Conservation (phyloP, 2,888 invertebrate genomes). For the Vandiemenella viatica region DNA sequence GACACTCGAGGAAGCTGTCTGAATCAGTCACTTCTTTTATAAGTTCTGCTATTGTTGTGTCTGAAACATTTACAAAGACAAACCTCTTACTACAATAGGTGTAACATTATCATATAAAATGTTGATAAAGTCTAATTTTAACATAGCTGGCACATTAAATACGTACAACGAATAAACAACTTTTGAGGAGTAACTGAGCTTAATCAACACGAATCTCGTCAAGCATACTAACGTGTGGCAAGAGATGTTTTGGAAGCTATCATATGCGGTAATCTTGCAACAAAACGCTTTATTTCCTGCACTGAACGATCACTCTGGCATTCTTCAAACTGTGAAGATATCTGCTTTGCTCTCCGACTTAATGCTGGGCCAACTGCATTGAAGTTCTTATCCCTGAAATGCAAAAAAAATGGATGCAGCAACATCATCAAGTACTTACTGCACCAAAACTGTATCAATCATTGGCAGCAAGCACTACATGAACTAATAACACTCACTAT, state of each 20-base stretch:
- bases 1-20: slow-evolving; percentile 59
- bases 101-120: background rate
- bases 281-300: slow-evolving; percentile 89
- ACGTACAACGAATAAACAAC: background rate
- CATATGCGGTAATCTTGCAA: slow-evolving; percentile 74
- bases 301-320: slow-evolving; percentile 74
- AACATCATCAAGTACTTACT: background rate
- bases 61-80: slow-evolving; percentile 32
- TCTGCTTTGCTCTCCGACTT: slow-evolving; percentile 71
- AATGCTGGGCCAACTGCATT: slow-evolving; percentile 76
- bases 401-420: too few species aligned
- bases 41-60: slow-evolving; percentile 86
- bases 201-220: too few species aligned
- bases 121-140: background rate
- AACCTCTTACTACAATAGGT: too few species aligned
- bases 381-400: slow-evolving; percentile 77
- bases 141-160: background rate
- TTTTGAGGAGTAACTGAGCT: too few species aligned
- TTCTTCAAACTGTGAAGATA: slow-evolving; percentile 73
- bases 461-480: too few species aligned
- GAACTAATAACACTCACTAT: background rate
- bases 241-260: slow-evolving; percentile 73
- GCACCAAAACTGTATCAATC: background rate
- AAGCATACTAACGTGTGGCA: slow-evolving; percentile 42
- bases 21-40: slow-evolving; percentile 72